Conservation (phyloP, 1,140 invertebrate genomes). For the Holcopasites calliopsidis region DNA sequence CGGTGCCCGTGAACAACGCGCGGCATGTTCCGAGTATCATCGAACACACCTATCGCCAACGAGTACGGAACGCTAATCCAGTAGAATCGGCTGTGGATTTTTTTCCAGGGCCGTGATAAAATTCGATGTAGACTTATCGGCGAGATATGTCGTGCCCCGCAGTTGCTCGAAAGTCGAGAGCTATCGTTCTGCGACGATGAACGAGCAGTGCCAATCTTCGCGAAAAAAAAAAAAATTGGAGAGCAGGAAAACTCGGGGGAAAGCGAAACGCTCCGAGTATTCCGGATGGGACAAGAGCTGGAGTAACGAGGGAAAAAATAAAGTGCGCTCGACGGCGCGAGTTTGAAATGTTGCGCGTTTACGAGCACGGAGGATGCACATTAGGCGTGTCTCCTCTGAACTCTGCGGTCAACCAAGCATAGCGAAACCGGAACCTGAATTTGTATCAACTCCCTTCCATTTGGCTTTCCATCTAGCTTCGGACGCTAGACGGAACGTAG, state of each 20-base stretch:
- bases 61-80: background rate
- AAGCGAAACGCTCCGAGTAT: background rate
- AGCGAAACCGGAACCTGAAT: constrained; percentile 65
- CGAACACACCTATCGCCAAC: too few species aligned
- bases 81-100: constrained; percentile 7
- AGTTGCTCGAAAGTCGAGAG: background rate
- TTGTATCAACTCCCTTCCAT: constrained; percentile 43
- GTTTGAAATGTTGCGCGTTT: constrained; percentile 50
- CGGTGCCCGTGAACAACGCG: constrained; percentile 12
- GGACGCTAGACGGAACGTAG: constrained; percentile 52
- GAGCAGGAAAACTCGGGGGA: background rate
- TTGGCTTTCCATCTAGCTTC: constrained; percentile 47
- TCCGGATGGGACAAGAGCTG: background rate
- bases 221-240: background rate
- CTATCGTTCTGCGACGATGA: background rate
- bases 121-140: constrained; percentile 24
- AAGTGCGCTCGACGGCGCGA: constrained; percentile 1
- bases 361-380: constrained; percentile 53
- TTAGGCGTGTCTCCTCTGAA: constrained; percentile 64
- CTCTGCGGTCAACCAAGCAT: constrained; percentile 62
- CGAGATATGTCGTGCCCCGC: background rate
- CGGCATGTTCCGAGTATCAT: too few species aligned
- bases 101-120: background rate
- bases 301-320: background rate
- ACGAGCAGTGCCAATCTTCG: background rate